Percentiles rank a stretch among this genome's conserved stretches.
phyloP scores from a whole-genome alignment of 1,140 invertebrate genomes.

The Parapsyche elsis region DNA sequence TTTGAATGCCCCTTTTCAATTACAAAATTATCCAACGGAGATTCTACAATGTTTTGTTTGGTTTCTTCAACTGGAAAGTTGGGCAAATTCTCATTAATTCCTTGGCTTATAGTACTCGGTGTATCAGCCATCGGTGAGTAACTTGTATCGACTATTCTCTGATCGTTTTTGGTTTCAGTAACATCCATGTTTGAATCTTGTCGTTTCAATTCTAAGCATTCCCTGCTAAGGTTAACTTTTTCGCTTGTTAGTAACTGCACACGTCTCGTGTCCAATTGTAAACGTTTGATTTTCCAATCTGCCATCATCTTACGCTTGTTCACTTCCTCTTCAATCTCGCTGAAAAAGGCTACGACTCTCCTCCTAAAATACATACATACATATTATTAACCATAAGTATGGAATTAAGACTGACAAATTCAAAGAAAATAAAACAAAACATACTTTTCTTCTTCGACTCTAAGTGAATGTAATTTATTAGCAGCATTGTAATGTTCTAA shows the following conservation, averaged over 20 bases:
- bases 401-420: slow-evolving; percentile 7
- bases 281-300: slow-evolving; percentile 71
- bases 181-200: slow-evolving; percentile 46
- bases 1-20: not conserved
- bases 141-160: too few relatives aligned
- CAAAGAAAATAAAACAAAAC: not conserved
- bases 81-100: too few relatives aligned
- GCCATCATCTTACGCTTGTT: slow-evolving; percentile 68
- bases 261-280: slow-evolving; percentile 69
- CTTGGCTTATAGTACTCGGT: too few relatives aligned
- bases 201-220: slow-evolving; percentile 65
- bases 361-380: slow-evolving; percentile 59
- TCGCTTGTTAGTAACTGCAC: slow-evolving; percentile 65
- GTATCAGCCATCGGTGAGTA: too few relatives aligned
- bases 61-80: too few relatives aligned
- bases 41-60: too few relatives aligned
- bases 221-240: slow-evolving; percentile 64
- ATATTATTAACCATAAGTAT: slow-evolving; percentile 41
- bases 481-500: slow-evolving; percentile 54
- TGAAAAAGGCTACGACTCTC: slow-evolving; percentile 70
- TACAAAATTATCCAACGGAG: not conserved
- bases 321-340: slow-evolving; percentile 68
- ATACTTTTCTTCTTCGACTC: slow-evolving; percentile 58
- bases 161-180: not conserved
- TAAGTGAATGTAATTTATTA: slow-evolving; percentile 58